These are phyloP conservation scores for Diorhabda sublineata DNA, from an alignment of 1,140 invertebrate genomes.

Conservation along the genomic window DNA sequence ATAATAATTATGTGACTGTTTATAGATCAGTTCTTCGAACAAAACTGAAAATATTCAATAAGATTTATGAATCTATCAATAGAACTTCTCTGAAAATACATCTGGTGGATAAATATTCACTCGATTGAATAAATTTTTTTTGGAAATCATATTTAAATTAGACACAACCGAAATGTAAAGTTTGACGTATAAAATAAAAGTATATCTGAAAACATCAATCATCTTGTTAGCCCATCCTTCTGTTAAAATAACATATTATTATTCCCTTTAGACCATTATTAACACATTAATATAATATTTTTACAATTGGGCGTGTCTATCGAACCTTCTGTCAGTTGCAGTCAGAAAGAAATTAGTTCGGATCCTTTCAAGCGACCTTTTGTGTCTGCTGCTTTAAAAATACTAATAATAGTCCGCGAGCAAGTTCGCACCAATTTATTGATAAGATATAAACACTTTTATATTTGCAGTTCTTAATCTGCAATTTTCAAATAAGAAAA, in stretches of 20 bases:
- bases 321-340: conserved; percentile 42
- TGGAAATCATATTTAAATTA: too few species aligned
- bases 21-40: too few species aligned
- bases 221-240: conserved; percentile 37
- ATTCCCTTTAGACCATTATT: conserved; percentile 43
- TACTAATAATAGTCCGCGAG: conserved; percentile 10
- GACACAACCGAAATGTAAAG: too few species aligned
- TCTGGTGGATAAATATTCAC: too few species aligned
- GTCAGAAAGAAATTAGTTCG: conserved; percentile 35
- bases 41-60: too few species aligned
- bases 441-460: too few species aligned
- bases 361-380: conserved; percentile 23
- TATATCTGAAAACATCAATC: conserved; percentile 31
- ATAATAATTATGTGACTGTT: too few species aligned
- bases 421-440: neutral
- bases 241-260: conserved; percentile 38
- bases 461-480: too few species aligned
- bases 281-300: conserved; percentile 47
- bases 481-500: too few species aligned
- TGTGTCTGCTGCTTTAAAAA: conserved; percentile 15
- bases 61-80: too few species aligned
- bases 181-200: neutral
- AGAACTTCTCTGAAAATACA: too few species aligned
- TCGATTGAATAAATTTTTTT: too few species aligned
- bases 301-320: conserved; percentile 44